Base-by-base conservation (phyloP, 23 tunicate species). In the Trididemnum miniatum region DNA sequence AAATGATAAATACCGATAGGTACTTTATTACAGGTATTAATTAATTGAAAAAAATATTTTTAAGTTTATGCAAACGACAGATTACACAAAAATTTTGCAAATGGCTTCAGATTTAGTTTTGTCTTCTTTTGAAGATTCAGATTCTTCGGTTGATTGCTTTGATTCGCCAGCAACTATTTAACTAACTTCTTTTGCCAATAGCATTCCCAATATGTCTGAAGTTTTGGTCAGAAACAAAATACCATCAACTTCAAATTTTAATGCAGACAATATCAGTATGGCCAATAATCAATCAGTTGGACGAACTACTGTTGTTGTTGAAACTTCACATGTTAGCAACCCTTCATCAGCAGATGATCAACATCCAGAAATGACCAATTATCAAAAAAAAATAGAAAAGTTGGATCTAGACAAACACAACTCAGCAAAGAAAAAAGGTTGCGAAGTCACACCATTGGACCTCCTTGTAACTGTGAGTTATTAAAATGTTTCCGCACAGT, bases 391-490 rank as follows among this genome's bases (percentile, higher is more conserved):
- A 62, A 62, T 12, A 62, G 29, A 62, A 62, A 62, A 22, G 26
- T 62, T 12, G 67, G 29, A 62, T 3, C 67, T 12, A 62, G 67
- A 62, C 15, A 62, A 20, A 62, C 15, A 62, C 26, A 12, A 22
- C 67, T 20, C 4, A n/a, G 5, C 26, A 62, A 62, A 24, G 29
- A 62, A 62, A 62, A 62, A n/a, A 62, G 26, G 67, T 24, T 62
- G 67, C 67, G 29, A 4, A 62, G 67, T 62, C 67, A 62, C n/a
- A 62, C 67, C 5, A 62, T 22, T 62, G 67, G 67, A 62, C 67
- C 29, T 62, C 29, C 67, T 12, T 62, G 29, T 26, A 20, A 62
- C n/a, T 62, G 67, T n/a, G 26, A 18, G n/a, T 62, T 62, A 26
- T 62, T 20, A n/a, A 62, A 62, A 62, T 22, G 67, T 62, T 62